These are phyloP conservation scores for Aphodius sticticus DNA, from an alignment of 2,888 invertebrate species.

Conservation along the genomic window DNA sequence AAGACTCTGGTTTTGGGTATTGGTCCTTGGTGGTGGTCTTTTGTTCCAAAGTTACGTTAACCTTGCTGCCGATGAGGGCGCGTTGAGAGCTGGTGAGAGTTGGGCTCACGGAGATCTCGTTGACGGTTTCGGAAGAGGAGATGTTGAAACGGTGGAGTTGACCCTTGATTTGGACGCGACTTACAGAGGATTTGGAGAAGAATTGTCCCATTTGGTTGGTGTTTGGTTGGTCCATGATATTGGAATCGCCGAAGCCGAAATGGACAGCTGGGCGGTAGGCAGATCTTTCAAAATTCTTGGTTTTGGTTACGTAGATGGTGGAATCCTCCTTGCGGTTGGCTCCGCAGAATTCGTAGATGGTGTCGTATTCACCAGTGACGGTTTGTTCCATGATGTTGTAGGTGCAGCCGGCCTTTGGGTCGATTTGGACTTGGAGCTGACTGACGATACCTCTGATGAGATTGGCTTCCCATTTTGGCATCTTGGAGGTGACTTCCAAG, in stretches of 20 bases:
- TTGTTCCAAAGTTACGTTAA: conserved; percentile 62
- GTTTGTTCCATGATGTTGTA: conserved; percentile 77
- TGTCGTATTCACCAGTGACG: conserved; percentile 75
- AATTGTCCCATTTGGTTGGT: conserved; percentile 55
- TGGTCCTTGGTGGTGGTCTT: background rate
- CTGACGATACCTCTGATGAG: conserved; percentile 74
- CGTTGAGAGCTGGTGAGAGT: conserved; percentile 64
- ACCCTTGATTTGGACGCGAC: conserved; percentile 67
- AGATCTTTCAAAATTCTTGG: conserved; percentile 67
- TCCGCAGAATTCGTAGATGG: conserved; percentile 73
- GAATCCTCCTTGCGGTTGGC: conserved; percentile 59
- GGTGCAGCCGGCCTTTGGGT: conserved; percentile 64
- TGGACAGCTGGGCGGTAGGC: conserved; percentile 69
- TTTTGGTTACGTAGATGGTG: conserved; percentile 70
- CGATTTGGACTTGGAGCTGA: conserved; percentile 72
- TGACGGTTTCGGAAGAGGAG: conserved; percentile 70
- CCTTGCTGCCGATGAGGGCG: conserved; percentile 68
- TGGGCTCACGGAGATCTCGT: conserved; percentile 68
- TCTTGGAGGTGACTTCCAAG: conserved; percentile 41
- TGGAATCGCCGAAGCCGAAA: conserved; percentile 67
- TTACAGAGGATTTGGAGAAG: conserved; percentile 65
- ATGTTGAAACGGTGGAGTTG: conserved; percentile 66
- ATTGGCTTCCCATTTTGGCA: conserved; percentile 72
- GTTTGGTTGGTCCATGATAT: conserved; percentile 48
- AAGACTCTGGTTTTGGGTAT: background rate